Evolutionary conservation across 2,888 invertebrate species (phyloP).

Genomic region (Acanthoscelides obtectus): DNA sequence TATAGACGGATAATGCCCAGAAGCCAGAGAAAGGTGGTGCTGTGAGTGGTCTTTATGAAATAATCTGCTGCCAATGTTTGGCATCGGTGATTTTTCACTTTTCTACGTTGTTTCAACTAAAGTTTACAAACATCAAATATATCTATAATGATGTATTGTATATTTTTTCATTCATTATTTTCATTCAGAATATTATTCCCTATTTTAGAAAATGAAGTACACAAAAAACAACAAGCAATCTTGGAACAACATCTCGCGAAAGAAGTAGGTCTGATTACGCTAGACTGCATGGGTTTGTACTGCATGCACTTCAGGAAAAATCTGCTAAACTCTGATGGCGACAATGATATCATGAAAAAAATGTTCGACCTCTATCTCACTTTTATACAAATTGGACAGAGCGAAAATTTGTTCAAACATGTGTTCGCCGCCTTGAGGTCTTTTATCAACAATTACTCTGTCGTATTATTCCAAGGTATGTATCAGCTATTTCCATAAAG

Average conservation of each 20-base stretch:
- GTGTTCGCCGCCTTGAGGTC: slow-evolving; percentile 88
- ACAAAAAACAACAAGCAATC: slow-evolving; percentile 58
- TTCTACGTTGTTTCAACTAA: too few species aligned
- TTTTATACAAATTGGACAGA: slow-evolving; percentile 85
- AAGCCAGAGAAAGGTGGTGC: too few species aligned
- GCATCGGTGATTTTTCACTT: too few species aligned
- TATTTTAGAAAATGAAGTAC: slow-evolving; percentile 51
- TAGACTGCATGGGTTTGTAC: slow-evolving; percentile 84
- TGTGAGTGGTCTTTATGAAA: too few species aligned
- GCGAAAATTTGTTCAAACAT: slow-evolving; percentile 84
- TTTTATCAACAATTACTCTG: slow-evolving; percentile 86
- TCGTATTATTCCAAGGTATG: slow-evolving; percentile 75
- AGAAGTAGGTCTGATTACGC: slow-evolving; percentile 81
- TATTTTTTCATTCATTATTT: too few species aligned
- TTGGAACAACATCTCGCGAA: slow-evolving; percentile 80
- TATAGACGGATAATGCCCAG: too few species aligned
- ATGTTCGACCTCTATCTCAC: slow-evolving; percentile 81
- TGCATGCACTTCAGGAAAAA: slow-evolving; percentile 67
- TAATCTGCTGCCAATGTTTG: too few species aligned
- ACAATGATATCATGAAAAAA: slow-evolving; percentile 73
- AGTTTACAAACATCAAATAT: too few species aligned
- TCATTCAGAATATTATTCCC: not conserved
- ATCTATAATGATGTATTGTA: too few species aligned
- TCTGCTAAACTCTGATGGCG: slow-evolving; percentile 55
- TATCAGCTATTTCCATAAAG: not conserved